Evolutionary conservation across 2,113 vertebrate species (phyloP).

Genomic region (Pycnonotus jocosus): DNA sequence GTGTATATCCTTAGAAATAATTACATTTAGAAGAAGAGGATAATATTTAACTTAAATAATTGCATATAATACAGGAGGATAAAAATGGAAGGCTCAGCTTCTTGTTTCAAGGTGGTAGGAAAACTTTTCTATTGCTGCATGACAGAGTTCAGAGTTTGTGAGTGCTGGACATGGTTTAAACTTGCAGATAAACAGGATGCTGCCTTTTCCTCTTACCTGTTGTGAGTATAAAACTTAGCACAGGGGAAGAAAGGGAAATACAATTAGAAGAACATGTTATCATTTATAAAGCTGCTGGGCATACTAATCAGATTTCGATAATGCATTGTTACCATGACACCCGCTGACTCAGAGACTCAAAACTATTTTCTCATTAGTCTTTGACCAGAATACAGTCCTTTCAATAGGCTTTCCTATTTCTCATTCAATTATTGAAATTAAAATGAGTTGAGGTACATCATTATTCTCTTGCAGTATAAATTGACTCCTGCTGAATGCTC

Average conservation of each 20-base stretch:
- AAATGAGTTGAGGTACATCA: slow-evolving; percentile 62
- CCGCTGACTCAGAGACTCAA: slow-evolving; percentile 54
- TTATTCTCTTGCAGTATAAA: slow-evolving; percentile 64
- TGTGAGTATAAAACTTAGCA: slow-evolving; percentile 32
- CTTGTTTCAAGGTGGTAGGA: neutral
- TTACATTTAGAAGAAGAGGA: neutral
- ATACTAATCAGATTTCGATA: slow-evolving; percentile 75
- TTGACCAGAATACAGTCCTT: slow-evolving; percentile 69
- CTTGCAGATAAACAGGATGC: slow-evolving; percentile 5
- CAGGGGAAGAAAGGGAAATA: slow-evolving; percentile 29
- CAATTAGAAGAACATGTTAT: slow-evolving; percentile 58
- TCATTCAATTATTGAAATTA: slow-evolving; percentile 73
- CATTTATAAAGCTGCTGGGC: slow-evolving; percentile 53
- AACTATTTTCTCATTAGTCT: slow-evolving; percentile 75
- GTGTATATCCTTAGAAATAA: neutral
- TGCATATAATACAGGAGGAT: neutral
- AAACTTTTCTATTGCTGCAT: neutral
- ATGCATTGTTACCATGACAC: slow-evolving; percentile 73
- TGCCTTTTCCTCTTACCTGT: slow-evolving; percentile 11
- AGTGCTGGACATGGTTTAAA: neutral
- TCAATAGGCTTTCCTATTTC: slow-evolving; percentile 67
- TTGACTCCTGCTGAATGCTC: slow-evolving; percentile 47
- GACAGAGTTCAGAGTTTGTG: neutral
- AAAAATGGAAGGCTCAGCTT: neutral
- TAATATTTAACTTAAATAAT: neutral